Conservation (phyloP, 2,113 vertebrate genomes). For the Tonatia bakeri region DNA sequence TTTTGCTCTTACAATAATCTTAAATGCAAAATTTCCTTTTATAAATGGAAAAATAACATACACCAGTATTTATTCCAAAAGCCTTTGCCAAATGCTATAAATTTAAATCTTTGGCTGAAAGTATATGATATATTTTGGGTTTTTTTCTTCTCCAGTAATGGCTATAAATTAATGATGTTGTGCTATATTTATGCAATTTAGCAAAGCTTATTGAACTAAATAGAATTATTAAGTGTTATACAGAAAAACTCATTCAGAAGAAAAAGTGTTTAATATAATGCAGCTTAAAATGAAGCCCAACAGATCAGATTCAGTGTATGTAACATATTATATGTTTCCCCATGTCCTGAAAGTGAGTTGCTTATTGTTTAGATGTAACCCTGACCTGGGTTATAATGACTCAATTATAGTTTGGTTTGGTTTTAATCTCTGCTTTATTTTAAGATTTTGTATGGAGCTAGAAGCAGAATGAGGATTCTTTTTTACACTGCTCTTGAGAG, state of each 20-base stretch:
- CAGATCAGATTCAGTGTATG: background rate
- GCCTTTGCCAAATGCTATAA: background rate
- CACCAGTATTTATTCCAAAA: background rate
- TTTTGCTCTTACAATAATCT: constrained; percentile 36
- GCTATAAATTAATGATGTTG: background rate
- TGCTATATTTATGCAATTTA: constrained; percentile 27
- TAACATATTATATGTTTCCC: background rate
- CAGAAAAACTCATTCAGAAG: background rate
- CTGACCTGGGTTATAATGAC: background rate
- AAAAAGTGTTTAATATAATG: background rate
- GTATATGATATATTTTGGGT: background rate
- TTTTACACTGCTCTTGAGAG: background rate
- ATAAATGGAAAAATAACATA: constrained; percentile 10
- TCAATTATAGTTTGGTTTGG: background rate
- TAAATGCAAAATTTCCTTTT: constrained; percentile 8
- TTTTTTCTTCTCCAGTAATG: constrained; percentile 36
- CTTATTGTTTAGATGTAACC: background rate
- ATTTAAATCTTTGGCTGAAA: constrained; percentile 31
- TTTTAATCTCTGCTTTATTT: background rate
- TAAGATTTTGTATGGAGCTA: background rate
- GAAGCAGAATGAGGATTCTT: background rate
- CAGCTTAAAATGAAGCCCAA: background rate
- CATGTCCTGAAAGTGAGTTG: background rate
- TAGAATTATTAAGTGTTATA: background rate
- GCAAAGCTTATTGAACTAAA: background rate